These are phyloP conservation scores for Erpetoichthys calabaricus DNA, from an alignment of 2,797 vertebrate genomes.

Conservation along the genomic window DNA sequence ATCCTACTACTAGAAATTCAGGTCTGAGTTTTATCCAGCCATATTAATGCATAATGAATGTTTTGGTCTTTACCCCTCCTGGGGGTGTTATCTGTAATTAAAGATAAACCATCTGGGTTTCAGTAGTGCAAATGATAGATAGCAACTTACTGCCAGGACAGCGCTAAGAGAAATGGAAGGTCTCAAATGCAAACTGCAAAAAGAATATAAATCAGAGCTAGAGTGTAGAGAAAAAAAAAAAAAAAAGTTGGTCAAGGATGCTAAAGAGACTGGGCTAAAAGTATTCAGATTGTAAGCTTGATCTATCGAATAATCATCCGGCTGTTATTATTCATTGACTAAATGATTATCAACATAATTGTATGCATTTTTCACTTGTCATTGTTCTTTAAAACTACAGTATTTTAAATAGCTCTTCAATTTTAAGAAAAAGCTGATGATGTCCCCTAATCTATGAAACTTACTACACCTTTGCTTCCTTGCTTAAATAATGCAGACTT, in stretches of 20 bases:
- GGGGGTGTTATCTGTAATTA: constrained; percentile 37
- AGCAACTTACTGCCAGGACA: constrained; percentile 25
- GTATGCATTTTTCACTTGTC: constrained; percentile 24
- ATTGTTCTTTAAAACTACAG: background rate
- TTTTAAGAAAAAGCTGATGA: background rate
- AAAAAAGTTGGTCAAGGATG: constrained; percentile 37
- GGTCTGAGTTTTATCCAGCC: background rate
- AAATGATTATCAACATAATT: constrained; percentile 35
- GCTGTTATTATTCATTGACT: constrained; percentile 36
- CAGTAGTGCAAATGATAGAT: constrained; percentile 28
- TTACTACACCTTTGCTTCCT: background rate
- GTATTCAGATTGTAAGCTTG: constrained; percentile 36
- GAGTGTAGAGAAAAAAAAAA: constrained; percentile 33
- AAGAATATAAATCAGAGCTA: constrained; percentile 37
- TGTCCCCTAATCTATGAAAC: background rate
- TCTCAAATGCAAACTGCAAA: constrained; percentile 30
- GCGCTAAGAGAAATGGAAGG: constrained; percentile 36
- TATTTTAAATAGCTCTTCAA: background rate
- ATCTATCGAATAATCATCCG: constrained; percentile 33
- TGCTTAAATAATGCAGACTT: background rate
- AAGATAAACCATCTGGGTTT: constrained; percentile 36
- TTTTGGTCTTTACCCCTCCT: constrained; percentile 12
- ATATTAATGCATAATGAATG: constrained; percentile 17
- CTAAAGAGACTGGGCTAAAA: constrained; percentile 38
- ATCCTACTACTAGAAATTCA: too few species aligned